These are phyloP conservation scores for Rhizomys pruinosus DNA, from an alignment of 2,113 vertebrate genomes.

Conservation along the genomic window DNA sequence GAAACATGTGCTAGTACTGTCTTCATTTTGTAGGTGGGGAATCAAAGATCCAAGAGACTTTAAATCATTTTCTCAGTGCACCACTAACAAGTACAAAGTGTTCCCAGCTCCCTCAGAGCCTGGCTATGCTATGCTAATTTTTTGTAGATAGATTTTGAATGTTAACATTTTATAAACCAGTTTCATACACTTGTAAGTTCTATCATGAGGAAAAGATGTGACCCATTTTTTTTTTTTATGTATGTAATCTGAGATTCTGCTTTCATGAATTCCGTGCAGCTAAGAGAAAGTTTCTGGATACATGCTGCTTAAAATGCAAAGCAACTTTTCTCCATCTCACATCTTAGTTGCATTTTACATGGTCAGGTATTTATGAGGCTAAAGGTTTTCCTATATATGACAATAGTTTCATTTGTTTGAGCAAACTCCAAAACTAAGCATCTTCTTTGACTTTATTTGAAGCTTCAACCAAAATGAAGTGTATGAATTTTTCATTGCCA, in stretches of 20 bases:
- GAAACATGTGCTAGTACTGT: neutral
- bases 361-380: neutral
- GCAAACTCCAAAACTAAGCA: neutral
- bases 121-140: neutral
- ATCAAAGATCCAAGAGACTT: neutral
- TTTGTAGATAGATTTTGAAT: neutral
- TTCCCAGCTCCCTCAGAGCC: neutral
- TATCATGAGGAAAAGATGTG: neutral
- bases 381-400: neutral
- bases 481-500: neutral
- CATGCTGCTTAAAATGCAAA: slow-evolving; percentile 31
- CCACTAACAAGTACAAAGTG: neutral
- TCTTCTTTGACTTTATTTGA: slow-evolving; percentile 17
- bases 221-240: slow-evolving; percentile 14
- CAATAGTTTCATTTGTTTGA: slow-evolving; percentile 33
- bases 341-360: neutral
- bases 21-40: neutral
- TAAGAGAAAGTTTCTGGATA: slow-evolving; percentile 30
- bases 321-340: neutral
- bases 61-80: neutral
- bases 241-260: slow-evolving; percentile 22
- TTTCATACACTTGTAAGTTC: neutral
- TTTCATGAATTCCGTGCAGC: neutral
- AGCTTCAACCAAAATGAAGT: neutral
- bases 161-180: neutral